Evolutionary conservation across 2,113 vertebrate genomes (phyloP).

Genomic region (Rhabdomys dilectus): DNA sequence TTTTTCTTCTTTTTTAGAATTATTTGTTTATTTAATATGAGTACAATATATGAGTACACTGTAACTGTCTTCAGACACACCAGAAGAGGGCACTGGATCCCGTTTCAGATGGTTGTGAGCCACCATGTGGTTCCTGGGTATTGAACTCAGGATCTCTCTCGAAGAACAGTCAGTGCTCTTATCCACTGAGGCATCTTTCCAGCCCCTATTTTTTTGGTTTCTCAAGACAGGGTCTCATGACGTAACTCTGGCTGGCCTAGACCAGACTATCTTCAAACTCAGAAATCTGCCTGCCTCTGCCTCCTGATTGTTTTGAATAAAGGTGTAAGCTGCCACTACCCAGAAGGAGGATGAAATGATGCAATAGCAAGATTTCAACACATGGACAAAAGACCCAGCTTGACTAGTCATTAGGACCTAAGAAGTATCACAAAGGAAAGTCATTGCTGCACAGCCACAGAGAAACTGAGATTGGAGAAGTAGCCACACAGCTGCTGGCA

Average conservation of each 20-base stretch:
- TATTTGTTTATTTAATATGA: no score
- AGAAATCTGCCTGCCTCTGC: background rate
- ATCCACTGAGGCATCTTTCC: no score
- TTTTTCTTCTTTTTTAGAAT: background rate
- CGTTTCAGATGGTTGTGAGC: no score
- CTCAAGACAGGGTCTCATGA: background rate
- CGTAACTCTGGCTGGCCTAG: background rate
- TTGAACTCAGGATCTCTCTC: no score
- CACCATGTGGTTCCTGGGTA: no score
- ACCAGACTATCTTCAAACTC: background rate
- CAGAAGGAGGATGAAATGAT: constrained; percentile 41
- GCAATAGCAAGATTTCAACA: constrained; percentile 27
- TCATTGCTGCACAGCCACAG: background rate
- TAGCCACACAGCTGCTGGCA: background rate
- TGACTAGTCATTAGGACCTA: background rate
- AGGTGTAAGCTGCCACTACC: background rate
- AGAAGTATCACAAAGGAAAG: background rate
- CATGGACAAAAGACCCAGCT: background rate
- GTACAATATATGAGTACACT: no score
- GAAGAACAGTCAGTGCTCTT: no score
- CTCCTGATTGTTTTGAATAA: background rate
- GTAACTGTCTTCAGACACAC: no score
- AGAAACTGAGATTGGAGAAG: constrained; percentile 15
- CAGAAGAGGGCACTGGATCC: no score
- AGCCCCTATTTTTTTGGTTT: background rate